Conservation (phyloP, 2,888 invertebrate species). For the Metalampra italica region DNA sequence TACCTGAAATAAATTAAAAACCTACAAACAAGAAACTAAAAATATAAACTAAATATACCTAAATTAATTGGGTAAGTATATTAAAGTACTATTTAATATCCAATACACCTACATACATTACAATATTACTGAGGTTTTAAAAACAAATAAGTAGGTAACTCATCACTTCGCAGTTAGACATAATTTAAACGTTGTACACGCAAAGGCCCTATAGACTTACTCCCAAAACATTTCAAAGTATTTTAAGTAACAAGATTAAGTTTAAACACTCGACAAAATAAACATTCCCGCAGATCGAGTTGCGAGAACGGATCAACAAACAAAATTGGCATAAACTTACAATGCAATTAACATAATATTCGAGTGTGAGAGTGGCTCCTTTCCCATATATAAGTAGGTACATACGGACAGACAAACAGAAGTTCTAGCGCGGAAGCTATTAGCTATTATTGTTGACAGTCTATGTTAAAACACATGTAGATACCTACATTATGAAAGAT, state of each 20-base stretch:
- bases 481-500: too few relatives aligned
- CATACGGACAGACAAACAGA: constrained; percentile 20
- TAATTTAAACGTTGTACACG: too few relatives aligned
- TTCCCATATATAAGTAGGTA: constrained; percentile 37
- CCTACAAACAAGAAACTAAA: too few relatives aligned
- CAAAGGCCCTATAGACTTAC: too few relatives aligned
- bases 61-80: too few relatives aligned
- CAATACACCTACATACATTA: too few relatives aligned
- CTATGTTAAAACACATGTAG: constrained; percentile 23
- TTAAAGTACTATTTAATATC: too few relatives aligned
- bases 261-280: constrained; percentile 16
- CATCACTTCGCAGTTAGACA: too few relatives aligned
- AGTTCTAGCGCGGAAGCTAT: constrained; percentile 40
- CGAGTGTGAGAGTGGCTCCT: constrained; percentile 38
- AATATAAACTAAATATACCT: too few relatives aligned
- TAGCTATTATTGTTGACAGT: constrained; percentile 26
- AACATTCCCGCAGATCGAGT: constrained; percentile 19
- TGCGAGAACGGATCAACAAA: constrained; percentile 30
- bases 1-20: too few relatives aligned
- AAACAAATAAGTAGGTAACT: too few relatives aligned
- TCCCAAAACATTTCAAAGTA: constrained; percentile 2
- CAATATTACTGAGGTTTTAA: too few relatives aligned
- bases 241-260: constrained; percentile 3
- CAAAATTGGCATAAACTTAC: constrained; percentile 30
- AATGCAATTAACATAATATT: constrained; percentile 37